Evolutionary conservation across 2,888 invertebrate genomes (phyloP).

Genomic region (Oxycera nigricornis): DNA sequence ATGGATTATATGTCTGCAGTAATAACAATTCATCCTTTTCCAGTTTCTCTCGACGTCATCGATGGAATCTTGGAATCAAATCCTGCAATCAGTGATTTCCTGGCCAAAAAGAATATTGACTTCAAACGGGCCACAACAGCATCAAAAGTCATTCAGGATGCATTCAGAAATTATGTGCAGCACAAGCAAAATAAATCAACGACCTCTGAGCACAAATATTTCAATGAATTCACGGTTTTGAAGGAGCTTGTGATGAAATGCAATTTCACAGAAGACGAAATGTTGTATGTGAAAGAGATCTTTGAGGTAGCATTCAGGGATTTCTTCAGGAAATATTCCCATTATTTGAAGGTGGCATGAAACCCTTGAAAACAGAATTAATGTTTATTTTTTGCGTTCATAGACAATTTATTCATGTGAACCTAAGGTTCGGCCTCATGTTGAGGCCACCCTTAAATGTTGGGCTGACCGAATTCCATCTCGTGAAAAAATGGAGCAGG

Average conservation of each 20-base stretch:
- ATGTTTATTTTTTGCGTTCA: not conserved
- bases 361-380: not conserved
- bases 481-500: slow-evolving; percentile 41
- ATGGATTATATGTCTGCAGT: not conserved
- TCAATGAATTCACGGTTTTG: slow-evolving; percentile 55
- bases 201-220: slow-evolving; percentile 48
- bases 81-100: slow-evolving; percentile 51
- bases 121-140: slow-evolving; percentile 54
- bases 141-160: slow-evolving; percentile 55
- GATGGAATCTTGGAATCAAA: slow-evolving; percentile 53
- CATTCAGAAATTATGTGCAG: slow-evolving; percentile 51
- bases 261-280: slow-evolving; percentile 54
- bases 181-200: slow-evolving; percentile 52
- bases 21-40: not conserved
- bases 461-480: slow-evolving; percentile 6
- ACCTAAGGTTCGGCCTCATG: not conserved
- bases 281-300: slow-evolving; percentile 54
- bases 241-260: slow-evolving; percentile 56
- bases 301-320: slow-evolving; percentile 57
- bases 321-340: slow-evolving; percentile 56
- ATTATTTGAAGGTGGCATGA: slow-evolving; percentile 51
- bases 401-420: not conserved
- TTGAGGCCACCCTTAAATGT: not conserved
- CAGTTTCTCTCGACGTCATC: slow-evolving; percentile 55
- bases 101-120: slow-evolving; percentile 55